phyloP scores from a whole-genome alignment of 2,113 vertebrate species.

The Colinus virginianus region DNA sequence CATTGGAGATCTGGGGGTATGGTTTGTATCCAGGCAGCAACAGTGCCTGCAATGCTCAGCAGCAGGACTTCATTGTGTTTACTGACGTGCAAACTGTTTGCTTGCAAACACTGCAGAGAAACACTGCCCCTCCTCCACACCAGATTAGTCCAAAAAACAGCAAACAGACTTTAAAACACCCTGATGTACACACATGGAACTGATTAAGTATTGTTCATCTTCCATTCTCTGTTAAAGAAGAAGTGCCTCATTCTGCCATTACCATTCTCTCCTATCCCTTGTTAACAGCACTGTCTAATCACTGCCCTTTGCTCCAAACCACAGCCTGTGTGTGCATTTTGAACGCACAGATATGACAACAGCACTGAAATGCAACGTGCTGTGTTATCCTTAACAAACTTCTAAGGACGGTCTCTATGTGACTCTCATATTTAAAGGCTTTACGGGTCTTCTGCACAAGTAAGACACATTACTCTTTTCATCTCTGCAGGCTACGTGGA shows the following conservation, averaged over 20 bases:
- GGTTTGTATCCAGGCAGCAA: accelerated
- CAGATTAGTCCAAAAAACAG: neutral
- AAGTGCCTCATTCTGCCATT: neutral
- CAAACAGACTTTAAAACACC: neutral
- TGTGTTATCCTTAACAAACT: neutral
- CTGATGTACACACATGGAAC: neutral
- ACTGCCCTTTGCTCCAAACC: neutral
- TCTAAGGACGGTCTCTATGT: neutral
- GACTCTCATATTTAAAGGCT: neutral
- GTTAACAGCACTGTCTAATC: neutral
- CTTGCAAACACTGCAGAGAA: neutral
- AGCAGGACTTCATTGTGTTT: accelerated
- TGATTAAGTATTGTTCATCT: neutral
- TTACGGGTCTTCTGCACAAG: neutral
- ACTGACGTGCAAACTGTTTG: neutral
- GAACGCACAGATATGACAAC: neutral
- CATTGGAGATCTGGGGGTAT: accelerated
- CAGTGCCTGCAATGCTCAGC: neutral
- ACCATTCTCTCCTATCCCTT: neutral
- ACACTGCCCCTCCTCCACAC: neutral
- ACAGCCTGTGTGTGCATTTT: neutral
- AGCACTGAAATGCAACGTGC: neutral
- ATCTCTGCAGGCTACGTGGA: neutral
- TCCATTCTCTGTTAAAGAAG: neutral
- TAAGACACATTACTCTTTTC: neutral